phyloP scores from a whole-genome alignment of 1,140 invertebrate genomes.

The Drosophila bocqueti region DNA sequence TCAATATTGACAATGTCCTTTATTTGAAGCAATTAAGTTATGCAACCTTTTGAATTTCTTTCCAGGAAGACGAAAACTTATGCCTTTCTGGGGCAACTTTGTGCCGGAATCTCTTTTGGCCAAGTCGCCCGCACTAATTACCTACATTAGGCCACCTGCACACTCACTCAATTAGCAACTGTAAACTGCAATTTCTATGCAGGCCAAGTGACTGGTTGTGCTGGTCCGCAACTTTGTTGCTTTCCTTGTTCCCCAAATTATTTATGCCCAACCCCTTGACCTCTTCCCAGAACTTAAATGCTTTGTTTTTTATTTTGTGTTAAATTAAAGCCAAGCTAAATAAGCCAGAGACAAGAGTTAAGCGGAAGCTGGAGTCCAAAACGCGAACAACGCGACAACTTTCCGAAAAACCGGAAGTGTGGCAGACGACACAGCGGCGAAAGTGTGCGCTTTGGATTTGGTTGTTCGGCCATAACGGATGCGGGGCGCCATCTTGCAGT shows the following conservation, averaged over 20 bases:
- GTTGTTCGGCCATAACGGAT: conserved; percentile 58
- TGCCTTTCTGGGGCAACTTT: conserved; percentile 18
- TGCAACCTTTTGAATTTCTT: background rate
- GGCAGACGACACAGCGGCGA: conserved; percentile 62
- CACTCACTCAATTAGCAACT: conserved; percentile 79
- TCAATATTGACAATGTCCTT: background rate
- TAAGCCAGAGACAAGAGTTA: conserved; percentile 44
- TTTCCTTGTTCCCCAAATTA: conserved; percentile 44
- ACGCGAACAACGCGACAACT: conserved; percentile 47
- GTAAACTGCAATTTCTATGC: conserved; percentile 67
- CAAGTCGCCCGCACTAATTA: conserved; percentile 68
- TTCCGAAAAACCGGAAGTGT: conserved; percentile 61
- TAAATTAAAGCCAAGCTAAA: conserved; percentile 70
- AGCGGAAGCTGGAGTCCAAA: conserved; percentile 52
- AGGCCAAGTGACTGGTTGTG: conserved; percentile 11
- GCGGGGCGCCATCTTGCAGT: conserved; percentile 73
- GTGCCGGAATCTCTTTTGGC: conserved; percentile 45
- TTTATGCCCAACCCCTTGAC: conserved; percentile 64
- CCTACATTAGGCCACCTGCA: conserved; percentile 77
- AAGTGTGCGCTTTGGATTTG: conserved; percentile 60
- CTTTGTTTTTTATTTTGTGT: conserved; percentile 51
- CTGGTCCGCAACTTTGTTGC: conserved; percentile 40
- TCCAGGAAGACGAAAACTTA: conserved; percentile 2
- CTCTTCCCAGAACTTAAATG: conserved; percentile 60
- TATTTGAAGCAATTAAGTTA: conserved; percentile 1